These are phyloP conservation scores for Physella acuta DNA, from an alignment of 1,140 invertebrate species.

Conservation along the genomic window DNA sequence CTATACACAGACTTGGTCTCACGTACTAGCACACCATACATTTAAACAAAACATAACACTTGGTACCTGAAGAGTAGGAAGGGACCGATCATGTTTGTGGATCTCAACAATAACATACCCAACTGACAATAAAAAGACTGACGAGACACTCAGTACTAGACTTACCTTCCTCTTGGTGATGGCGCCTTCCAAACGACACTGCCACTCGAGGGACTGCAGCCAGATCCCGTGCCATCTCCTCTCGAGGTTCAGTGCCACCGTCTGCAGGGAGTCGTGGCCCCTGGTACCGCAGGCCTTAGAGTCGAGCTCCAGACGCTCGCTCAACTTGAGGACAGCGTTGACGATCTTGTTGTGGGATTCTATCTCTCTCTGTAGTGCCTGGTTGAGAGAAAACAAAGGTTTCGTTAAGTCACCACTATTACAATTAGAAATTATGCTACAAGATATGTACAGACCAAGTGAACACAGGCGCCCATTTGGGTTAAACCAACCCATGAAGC, in stretches of 20 bases:
- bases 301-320: slow-evolving; percentile 62
- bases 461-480: too few species aligned
- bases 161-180: slow-evolving; percentile 41
- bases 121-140: background rate
- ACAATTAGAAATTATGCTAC: too few species aligned
- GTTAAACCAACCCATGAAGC: too few species aligned
- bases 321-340: slow-evolving; percentile 74
- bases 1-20: too few species aligned
- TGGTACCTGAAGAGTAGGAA: too few species aligned
- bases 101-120: too few species aligned
- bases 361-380: slow-evolving; percentile 82
- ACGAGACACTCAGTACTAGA: background rate
- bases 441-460: too few species aligned
- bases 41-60: too few species aligned
- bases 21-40: too few species aligned
- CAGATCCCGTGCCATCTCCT: slow-evolving; percentile 85
- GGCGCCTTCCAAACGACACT: slow-evolving; percentile 76
- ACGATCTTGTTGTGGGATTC: slow-evolving; percentile 81
- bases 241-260: slow-evolving; percentile 69
- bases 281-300: slow-evolving; percentile 35
- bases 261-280: slow-evolving; percentile 45
- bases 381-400: slow-evolving; percentile 38
- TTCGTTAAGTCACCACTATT: too few species aligned
- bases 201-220: slow-evolving; percentile 84
- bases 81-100: too few species aligned